Base-by-base conservation (phyloP, 2,888 invertebrate species). In the Sphaerophoria taeniata region DNA sequence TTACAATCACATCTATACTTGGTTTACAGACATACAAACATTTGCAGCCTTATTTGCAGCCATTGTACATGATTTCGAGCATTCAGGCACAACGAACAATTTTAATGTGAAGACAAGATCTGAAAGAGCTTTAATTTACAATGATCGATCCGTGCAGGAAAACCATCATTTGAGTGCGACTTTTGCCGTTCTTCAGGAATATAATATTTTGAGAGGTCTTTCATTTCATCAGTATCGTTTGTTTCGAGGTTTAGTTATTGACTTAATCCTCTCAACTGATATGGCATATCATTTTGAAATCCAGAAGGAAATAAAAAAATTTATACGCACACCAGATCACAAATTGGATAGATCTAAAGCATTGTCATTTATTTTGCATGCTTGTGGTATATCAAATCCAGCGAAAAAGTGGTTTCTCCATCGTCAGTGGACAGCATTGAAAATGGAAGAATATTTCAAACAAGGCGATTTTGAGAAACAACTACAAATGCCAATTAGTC, bases 231-330 rank as follows among this genome's bases (percentile, higher is more conserved):
- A 99, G 92, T 96, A 94, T 92, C 95, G 98, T 55, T 98, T 98
- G 92, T 96, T 98, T 92, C 94, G 98, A 56, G 95, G 96, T 31
- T 94, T 98, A 87, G 97, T 98, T 61, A 98, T 98, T 89, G 98
- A 98, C 92, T 98, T 98, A 97, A 98, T 99, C 87, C 94, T 98
- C 89, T 98, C 98, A 31, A 99, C 98, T 0, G 98, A 98, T 93
- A 99, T 98, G 98, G 97, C 97, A 87, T 98, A 95, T 93, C 98
- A 99, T 93, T 99, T 98, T 93, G 97, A 98, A 91, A 98, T 98
- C 92, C 93, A 98, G 89, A 98, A 98, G 93, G 97, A 97, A 89
- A 98, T 98, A 97, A 95, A 96, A 90, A 96, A 96, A 88, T 93
- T 97, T 88, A 93, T 98, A 74, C 94, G 95, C 31, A 93, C 97